A percentile compares a stretch with the other conserved stretches of the same genome.
phyloP scores from a whole-genome alignment of 2,113 vertebrate genomes.

The Sprattus sprattus region DNA sequence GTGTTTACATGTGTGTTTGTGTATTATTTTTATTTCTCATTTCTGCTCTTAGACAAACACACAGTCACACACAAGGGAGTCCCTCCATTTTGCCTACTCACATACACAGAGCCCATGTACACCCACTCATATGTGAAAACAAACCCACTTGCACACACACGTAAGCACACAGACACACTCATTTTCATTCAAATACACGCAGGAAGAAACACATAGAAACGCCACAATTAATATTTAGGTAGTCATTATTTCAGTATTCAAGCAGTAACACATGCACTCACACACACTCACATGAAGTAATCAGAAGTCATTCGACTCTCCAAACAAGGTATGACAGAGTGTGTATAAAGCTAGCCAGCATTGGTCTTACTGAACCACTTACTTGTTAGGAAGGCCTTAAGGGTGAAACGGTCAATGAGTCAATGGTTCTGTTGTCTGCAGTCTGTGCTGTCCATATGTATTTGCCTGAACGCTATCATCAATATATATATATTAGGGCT shows the following conservation, averaged over 20 bases:
- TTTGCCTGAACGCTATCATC: too few relatives aligned
- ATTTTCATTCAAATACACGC: neutral
- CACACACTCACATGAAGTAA: too few relatives aligned
- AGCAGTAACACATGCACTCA: neutral
- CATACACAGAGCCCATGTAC: neutral
- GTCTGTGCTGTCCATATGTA: too few relatives aligned
- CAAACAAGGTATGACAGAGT: too few relatives aligned
- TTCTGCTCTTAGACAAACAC: conserved; percentile 24
- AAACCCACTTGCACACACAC: conserved; percentile 34
- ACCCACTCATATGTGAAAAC: neutral
- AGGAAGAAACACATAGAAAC: neutral
- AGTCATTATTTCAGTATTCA: too few relatives aligned
- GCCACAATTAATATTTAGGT: neutral
- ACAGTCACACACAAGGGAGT: neutral
- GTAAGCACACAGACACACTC: neutral
- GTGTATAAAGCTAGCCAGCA: too few relatives aligned
- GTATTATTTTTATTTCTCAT: conserved; percentile 80
- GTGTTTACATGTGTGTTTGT: neutral
- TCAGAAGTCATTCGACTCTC: too few relatives aligned
- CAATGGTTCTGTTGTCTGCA: too few relatives aligned
- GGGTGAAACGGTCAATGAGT: too few relatives aligned
- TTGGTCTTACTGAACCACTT: too few relatives aligned
- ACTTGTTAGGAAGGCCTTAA: too few relatives aligned
- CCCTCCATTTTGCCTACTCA: neutral
- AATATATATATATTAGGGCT: too few relatives aligned